Evolutionary conservation across 2,888 invertebrate genomes (phyloP).

Genomic region (Cataglyphis albicans): DNA sequence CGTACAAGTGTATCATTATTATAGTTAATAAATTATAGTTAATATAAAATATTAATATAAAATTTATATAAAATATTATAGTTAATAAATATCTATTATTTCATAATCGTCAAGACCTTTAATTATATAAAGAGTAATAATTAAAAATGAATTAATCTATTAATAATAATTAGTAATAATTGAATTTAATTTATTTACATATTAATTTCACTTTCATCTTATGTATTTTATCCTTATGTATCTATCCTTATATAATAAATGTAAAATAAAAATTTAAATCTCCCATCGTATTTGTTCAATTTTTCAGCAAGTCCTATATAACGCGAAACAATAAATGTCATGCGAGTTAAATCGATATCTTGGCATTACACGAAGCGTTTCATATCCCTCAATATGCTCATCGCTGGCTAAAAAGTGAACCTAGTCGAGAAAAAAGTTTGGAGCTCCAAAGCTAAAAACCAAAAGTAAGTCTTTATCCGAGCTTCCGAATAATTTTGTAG

Average conservation of each 20-base stretch:
- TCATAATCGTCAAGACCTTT: background rate
- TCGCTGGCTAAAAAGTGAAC: background rate
- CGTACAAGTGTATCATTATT: background rate
- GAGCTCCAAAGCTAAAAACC: background rate
- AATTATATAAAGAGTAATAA: background rate
- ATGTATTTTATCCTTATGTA: background rate
- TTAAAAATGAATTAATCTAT: background rate
- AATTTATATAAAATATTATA: background rate
- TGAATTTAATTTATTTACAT: background rate
- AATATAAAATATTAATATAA: background rate
- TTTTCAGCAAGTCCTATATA: conserved; percentile 18
- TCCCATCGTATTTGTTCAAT: conserved; percentile 16
- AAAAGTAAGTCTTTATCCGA: conserved; percentile 20
- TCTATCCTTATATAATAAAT: background rate
- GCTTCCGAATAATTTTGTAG: conserved; percentile 40
- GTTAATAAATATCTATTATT: background rate
- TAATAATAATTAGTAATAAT: background rate
- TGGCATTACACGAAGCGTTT: conserved; percentile 14
- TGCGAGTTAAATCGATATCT: conserved; percentile 12
- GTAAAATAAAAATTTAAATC: conserved; percentile 8
- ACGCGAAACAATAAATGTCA: conserved; percentile 20
- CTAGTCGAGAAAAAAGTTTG: background rate
- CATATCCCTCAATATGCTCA: conserved; percentile 17
- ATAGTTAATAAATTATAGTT: background rate
- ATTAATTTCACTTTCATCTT: background rate